Base-by-base conservation (phyloP, 1,140 invertebrate genomes). In the Heterodera schachtii region DNA sequence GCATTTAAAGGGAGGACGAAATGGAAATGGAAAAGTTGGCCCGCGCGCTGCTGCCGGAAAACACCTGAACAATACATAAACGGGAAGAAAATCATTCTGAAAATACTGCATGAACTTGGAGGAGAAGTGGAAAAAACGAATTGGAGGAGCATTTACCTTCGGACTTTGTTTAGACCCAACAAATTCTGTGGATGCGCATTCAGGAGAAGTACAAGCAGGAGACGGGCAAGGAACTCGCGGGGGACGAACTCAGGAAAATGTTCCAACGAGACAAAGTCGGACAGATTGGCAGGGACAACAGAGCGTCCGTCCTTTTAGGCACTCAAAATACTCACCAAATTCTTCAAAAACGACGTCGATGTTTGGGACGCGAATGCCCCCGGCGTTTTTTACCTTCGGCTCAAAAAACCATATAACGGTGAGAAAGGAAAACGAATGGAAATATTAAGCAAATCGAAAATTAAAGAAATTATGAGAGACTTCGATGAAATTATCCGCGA, bases 41-140 rank as follows among this genome's bases (percentile, higher is more conserved):
- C 21, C 77, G 77, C 13, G 77, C 77, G n/a, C 64, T 78, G 19
- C 70, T 78, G 21, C 77, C 77, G 11, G 57, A 78, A 69, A 78
- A 78, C 47, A 16, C 5, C 46, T n/a, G 77, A 78, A 13, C 44
- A 46, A 16, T 69, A 41, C 44, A 70, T 78, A 43, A 78, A 78
- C 13, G 77, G 77, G 31, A 66, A 70, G 6, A 69, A 78, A 49
- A 69, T 69, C 31, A 78, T 78, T 70, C 46, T 70, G 44, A 70
- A 78, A 47, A 49, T 78, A 2, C 8, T 78, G 49, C 43, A 78
- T 46, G 77, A 78, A 7, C 66, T 78, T 6, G 77, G 77, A 4
- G 77, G 77, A 21, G 64, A 78, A 43, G 64, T 69, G 13, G 46
- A 21, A 43, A 31, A 31, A 31, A 43, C 8, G n/a, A 43, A 69